phyloP scores from a whole-genome alignment of 2,797 vertebrate genomes.

The Agapornis canus region DNA sequence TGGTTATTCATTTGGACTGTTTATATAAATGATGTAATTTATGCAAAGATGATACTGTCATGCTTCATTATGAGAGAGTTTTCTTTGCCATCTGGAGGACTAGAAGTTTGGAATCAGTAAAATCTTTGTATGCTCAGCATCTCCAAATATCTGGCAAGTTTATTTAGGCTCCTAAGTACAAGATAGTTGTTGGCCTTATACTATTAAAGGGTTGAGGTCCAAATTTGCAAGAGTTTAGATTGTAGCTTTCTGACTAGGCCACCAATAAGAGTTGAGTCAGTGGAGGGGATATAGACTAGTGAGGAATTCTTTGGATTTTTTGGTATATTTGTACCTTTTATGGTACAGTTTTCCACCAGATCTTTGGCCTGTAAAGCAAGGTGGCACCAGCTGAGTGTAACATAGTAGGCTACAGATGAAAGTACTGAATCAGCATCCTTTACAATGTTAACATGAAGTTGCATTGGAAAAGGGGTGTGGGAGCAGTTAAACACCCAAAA shows the following conservation, averaged over 20 bases:
- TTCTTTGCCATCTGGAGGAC: neutral
- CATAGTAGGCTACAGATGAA: neutral
- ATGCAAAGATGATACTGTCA: neutral
- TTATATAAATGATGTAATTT: neutral
- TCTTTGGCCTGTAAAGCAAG: neutral
- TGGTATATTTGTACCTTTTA: neutral
- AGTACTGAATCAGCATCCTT: neutral
- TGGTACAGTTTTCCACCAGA: neutral
- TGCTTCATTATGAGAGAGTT: neutral
- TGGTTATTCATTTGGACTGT: neutral
- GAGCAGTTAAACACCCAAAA: neutral
- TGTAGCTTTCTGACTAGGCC: neutral
- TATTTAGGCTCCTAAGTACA: neutral
- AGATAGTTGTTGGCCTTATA: neutral
- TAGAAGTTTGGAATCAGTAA: neutral
- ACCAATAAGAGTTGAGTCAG: neutral
- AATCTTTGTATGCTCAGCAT: neutral
- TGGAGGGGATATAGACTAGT: neutral
- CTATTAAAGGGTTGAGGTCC: neutral
- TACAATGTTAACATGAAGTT: neutral
- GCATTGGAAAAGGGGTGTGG: neutral
- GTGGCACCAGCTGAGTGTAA: neutral
- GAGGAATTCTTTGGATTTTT: neutral
- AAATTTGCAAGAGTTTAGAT: neutral
- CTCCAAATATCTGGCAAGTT: neutral